phyloP scores from a whole-genome alignment of 2,113 vertebrate genomes.

The Dicaeum eximium region DNA sequence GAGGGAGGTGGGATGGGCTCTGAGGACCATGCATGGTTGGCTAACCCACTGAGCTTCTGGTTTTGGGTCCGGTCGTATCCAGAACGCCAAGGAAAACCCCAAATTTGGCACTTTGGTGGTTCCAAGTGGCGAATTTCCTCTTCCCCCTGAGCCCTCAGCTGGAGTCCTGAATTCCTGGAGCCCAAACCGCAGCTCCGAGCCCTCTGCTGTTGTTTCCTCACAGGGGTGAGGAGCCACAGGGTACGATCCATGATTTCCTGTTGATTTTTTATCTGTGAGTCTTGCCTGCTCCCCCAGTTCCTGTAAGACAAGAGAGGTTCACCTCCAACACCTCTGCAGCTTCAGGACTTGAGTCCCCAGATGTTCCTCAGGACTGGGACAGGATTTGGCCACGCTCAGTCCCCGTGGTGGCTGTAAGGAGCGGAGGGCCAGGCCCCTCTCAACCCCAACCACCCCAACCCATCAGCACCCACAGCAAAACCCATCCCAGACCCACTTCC shows the following conservation, averaged over 20 bases:
- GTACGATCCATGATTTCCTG: background rate
- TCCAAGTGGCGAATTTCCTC: background rate
- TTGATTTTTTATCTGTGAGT: background rate
- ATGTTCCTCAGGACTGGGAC: background rate
- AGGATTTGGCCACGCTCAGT: background rate
- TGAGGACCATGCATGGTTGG: background rate
- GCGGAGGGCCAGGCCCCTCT: background rate
- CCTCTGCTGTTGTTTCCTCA: background rate
- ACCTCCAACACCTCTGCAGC: background rate
- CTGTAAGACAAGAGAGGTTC: background rate
- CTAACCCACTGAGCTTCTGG: rapidly evolving
- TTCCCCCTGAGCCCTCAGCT: background rate
- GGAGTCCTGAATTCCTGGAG: background rate
- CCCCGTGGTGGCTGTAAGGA: background rate
- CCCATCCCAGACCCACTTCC: background rate
- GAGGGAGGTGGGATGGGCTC: background rate
- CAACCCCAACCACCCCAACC: background rate
- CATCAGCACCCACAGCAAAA: rapidly evolving
- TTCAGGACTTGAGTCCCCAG: background rate
- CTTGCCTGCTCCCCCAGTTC: background rate
- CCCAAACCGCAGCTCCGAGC: rapidly evolving
- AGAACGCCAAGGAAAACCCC: background rate
- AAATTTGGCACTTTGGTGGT: rapidly evolving
- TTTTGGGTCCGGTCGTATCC: background rate
- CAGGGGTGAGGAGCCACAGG: background rate